Evolutionary conservation across 2,888 invertebrate species (phyloP).

Genomic region (Apamea crenata): DNA sequence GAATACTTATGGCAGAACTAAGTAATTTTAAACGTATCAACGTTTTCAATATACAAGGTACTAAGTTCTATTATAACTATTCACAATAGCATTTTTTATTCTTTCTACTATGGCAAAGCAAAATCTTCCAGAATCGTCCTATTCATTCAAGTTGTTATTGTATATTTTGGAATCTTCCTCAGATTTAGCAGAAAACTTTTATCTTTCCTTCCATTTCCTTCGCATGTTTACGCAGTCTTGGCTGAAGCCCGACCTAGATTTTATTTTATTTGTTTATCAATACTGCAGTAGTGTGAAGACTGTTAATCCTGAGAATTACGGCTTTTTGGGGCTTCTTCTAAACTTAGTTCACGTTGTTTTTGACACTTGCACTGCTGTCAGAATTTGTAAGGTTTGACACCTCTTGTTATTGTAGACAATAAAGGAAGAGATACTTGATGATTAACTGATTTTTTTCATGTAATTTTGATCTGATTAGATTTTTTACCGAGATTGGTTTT

Average conservation of each 20-base stretch:
- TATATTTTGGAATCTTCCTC: constrained; percentile 13
- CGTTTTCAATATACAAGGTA: background rate
- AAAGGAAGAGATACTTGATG: constrained; percentile 8
- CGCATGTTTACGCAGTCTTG: constrained; percentile 27
- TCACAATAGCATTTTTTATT: no score
- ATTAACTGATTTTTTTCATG: background rate
- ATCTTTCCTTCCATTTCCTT: constrained; percentile 24
- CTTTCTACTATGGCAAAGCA: background rate
- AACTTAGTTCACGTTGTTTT: constrained; percentile 12
- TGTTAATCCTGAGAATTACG: constrained; percentile 9
- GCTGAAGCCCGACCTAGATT: constrained; percentile 44
- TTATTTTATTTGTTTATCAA: constrained; percentile 37
- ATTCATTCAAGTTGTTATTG: background rate
- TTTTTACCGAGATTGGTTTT: constrained; percentile 9
- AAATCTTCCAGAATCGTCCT: background rate
- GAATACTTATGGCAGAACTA: background rate
- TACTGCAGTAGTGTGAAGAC: constrained; percentile 8
- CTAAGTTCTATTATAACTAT: background rate
- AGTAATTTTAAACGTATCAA: background rate
- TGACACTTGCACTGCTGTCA: background rate
- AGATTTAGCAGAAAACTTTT: constrained; percentile 4
- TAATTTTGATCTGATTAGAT: constrained; percentile 28
- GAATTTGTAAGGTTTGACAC: background rate
- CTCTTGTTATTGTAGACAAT: constrained; percentile 25
- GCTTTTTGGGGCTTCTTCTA: constrained; percentile 18